Evolutionary conservation across 2,113 vertebrate species (phyloP).

Genomic region (Pachypanchax playfairii): DNA sequence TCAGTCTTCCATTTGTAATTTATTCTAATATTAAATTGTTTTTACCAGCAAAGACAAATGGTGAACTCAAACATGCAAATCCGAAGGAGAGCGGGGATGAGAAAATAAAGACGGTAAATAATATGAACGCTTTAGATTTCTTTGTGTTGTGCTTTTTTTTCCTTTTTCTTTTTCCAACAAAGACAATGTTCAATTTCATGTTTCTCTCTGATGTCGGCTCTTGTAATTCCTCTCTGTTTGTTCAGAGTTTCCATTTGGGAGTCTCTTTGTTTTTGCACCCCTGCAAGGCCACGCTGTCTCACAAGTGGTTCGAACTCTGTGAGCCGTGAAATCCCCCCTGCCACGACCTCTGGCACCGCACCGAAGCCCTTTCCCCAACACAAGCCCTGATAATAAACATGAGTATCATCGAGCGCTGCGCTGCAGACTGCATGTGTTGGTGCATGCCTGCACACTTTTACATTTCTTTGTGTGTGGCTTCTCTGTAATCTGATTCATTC

Average conservation of each 20-base stretch:
- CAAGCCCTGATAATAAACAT: constrained; percentile 60
- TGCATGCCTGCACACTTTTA: constrained; percentile 44
- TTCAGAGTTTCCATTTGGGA: constrained; percentile 40
- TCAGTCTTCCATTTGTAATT: constrained; percentile 74
- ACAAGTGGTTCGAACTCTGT: constrained; percentile 58
- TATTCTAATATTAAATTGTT: constrained; percentile 78
- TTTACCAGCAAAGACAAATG: constrained; percentile 72
- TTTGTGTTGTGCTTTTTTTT: constrained; percentile 2
- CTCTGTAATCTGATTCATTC: constrained; percentile 44
- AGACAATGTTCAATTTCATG: constrained; percentile 13
- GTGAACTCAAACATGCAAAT: constrained; percentile 65
- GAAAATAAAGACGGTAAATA: constrained; percentile 66
- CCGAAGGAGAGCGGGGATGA: constrained; percentile 26
- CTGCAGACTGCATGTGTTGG: constrained; percentile 17
- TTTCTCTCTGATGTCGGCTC: constrained; percentile 28
- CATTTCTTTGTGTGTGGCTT: constrained; percentile 22
- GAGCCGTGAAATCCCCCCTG: constrained; percentile 68
- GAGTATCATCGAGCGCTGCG: constrained; percentile 42
- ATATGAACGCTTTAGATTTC: constrained; percentile 29
- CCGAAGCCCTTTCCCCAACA: constrained; percentile 62
- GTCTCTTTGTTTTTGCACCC: constrained; percentile 63
- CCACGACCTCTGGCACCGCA: constrained; percentile 54
- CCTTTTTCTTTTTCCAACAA: constrained; percentile 1
- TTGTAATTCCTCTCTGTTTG: constrained; percentile 49
- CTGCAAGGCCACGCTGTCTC: constrained; percentile 48